phyloP scores from a whole-genome alignment of 2,797 vertebrate genomes.

The Nothura maculosa region DNA sequence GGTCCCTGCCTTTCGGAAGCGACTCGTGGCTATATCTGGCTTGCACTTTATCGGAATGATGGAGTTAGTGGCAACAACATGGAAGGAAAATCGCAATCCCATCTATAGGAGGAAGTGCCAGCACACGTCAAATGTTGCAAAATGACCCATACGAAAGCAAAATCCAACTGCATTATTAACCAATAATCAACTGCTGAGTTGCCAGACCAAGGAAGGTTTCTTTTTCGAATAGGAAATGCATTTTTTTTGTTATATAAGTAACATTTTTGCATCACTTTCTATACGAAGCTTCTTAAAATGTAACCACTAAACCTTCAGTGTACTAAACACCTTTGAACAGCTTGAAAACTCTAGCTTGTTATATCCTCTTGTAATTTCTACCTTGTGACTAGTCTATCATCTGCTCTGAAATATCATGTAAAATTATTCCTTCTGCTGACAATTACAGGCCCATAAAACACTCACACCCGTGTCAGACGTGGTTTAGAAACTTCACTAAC shows the following conservation, averaged over 20 bases:
- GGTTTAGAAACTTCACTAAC: neutral
- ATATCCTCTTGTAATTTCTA: neutral
- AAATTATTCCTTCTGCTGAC: conserved; percentile 56
- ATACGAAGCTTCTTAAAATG: neutral
- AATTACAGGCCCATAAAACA: conserved; percentile 52
- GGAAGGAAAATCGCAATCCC: conserved; percentile 49
- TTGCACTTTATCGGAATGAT: conserved; percentile 6
- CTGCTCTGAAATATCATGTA: conserved; percentile 4
- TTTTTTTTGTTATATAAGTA: neutral
- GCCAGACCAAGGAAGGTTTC: neutral
- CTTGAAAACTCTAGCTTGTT: neutral
- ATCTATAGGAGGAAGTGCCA: conserved; percentile 36
- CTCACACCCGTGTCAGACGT: conserved; percentile 51
- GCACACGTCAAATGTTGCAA: conserved; percentile 56
- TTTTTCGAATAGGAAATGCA: neutral
- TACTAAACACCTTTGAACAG: rapidly evolving
- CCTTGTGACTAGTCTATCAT: neutral
- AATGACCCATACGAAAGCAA: conserved; percentile 46
- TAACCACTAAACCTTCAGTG: neutral
- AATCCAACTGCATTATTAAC: conserved; percentile 22
- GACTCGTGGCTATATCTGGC: neutral
- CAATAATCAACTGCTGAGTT: conserved; percentile 29
- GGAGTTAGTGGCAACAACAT: neutral
- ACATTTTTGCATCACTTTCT: neutral
- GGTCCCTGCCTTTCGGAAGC: neutral